Percentiles rank a stretch among this genome's conserved stretches.
These are phyloP conservation scores for Bursaphelenchus okinawaensis DNA, from an alignment of 2,888 invertebrate species.

Conservation along the genomic window DNA sequence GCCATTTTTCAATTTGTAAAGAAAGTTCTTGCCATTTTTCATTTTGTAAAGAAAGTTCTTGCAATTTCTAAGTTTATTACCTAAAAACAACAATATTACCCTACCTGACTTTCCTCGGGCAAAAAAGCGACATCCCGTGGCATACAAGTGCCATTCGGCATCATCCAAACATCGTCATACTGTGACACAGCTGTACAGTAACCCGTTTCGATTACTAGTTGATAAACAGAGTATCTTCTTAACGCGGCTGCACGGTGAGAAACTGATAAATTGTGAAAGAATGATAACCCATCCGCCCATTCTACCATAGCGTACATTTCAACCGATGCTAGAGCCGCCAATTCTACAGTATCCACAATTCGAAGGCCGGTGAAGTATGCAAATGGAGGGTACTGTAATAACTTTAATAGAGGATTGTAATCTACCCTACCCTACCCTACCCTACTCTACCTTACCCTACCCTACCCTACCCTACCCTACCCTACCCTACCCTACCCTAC, in stretches of 20 bases:
- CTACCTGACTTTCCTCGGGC: slow-evolving; percentile 23
- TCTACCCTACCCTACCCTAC: too few relatives aligned
- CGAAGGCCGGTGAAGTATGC: slow-evolving; percentile 9
- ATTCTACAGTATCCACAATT: slow-evolving; percentile 9
- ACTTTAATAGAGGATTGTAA: too few relatives aligned
- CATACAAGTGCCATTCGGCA: slow-evolving; percentile 46
- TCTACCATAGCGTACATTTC: slow-evolving; percentile 85
- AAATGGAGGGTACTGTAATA: background rate
- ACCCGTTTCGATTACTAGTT: slow-evolving; percentile 41
- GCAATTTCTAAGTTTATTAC: background rate
- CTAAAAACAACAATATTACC: background rate
- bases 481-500: too few relatives aligned
- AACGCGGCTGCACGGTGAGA: slow-evolving; percentile 74
- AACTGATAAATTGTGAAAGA: slow-evolving; percentile 80
- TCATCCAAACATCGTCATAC: slow-evolving; percentile 42
- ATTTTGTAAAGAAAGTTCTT: background rate
- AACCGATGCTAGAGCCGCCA: slow-evolving; percentile 12
- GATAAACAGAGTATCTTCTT: slow-evolving; percentile 35
- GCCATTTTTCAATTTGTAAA: too few relatives aligned
- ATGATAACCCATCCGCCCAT: slow-evolving; percentile 93
- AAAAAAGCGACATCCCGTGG: slow-evolving; percentile 43
- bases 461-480: too few relatives aligned
- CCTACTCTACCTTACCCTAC: too few relatives aligned
- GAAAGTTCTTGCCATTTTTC: too few relatives aligned
- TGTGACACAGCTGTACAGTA: slow-evolving; percentile 35